A percentile compares a stretch with the other conserved stretches of the same genome.
Evolutionary conservation across 2,888 invertebrate species (phyloP).

Genomic region (Aphodius granarius): DNA sequence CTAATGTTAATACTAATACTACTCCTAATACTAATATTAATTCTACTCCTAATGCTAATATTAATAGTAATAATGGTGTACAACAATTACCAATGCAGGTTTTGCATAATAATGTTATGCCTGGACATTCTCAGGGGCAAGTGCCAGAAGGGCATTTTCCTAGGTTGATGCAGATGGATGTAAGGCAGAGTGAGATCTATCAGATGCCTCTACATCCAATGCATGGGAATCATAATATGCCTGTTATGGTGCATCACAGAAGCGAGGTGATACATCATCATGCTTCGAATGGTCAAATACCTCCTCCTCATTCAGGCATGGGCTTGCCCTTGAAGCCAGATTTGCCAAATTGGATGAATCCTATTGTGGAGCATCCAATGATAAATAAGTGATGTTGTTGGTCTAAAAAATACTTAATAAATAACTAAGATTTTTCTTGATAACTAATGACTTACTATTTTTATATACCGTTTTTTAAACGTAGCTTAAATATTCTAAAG

Average conservation of each 20-base stretch:
- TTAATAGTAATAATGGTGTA: conserved; percentile 2
- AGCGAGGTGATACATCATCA: conserved; percentile 29
- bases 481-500: too few species aligned
- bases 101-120: conserved; percentile 21
- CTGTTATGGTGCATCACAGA: conserved; percentile 36
- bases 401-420: too few species aligned
- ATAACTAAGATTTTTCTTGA: too few species aligned
- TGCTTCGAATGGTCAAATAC: background rate
- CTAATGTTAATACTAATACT: conserved; percentile 17
- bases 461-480: too few species aligned
- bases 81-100: conserved; percentile 17
- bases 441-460: too few species aligned
- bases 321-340: conserved; percentile 29
- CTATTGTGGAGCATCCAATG: conserved; percentile 17
- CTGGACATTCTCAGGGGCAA: conserved; percentile 27
- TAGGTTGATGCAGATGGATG: conserved; percentile 34
- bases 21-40: conserved; percentile 10
- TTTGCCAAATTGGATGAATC: conserved; percentile 35
- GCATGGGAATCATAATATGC: conserved; percentile 31
- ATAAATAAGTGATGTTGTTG: background rate
- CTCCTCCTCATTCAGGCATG: conserved; percentile 28
- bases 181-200: conserved; percentile 38
- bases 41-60: conserved; percentile 5
- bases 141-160: conserved; percentile 33
- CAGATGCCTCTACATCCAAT: conserved; percentile 33